These are phyloP conservation scores for Galerucella pusilla DNA, from an alignment of 2,888 invertebrate genomes.

Conservation along the genomic window DNA sequence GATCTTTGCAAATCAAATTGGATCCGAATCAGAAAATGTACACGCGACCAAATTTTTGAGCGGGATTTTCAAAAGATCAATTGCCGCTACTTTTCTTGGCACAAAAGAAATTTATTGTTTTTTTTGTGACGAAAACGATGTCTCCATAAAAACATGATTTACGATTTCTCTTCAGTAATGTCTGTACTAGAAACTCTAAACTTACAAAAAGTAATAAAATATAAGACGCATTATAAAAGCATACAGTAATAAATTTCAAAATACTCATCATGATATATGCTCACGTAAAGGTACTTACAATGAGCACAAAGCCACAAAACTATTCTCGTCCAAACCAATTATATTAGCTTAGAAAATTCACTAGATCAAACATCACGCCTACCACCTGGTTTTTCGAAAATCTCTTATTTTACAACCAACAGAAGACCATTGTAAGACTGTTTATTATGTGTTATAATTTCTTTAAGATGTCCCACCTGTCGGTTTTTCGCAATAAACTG, in stretches of 20 bases:
- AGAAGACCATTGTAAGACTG: constrained; percentile 47
- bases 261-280: constrained; percentile 27
- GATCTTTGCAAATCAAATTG: no score
- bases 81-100: no score
- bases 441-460: constrained; percentile 49
- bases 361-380: constrained; percentile 60
- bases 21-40: no score
- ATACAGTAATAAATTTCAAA: constrained; percentile 43
- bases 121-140: no score
- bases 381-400: constrained; percentile 60
- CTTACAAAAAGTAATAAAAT: neutral
- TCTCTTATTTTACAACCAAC: constrained; percentile 46
- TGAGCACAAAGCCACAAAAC: constrained; percentile 30
- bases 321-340: constrained; percentile 42
- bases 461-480: constrained; percentile 57
- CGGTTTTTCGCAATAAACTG: constrained; percentile 53
- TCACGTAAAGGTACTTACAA: constrained; percentile 46
- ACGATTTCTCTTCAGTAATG: neutral
- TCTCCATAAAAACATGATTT: no score
- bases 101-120: no score
- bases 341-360: constrained; percentile 40
- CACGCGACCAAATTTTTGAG: no score
- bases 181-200: neutral
- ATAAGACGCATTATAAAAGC: neutral
- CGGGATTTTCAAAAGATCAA: no score